Conservation (phyloP, 1,140 invertebrate species). For the Hyles vespertilio region DNA sequence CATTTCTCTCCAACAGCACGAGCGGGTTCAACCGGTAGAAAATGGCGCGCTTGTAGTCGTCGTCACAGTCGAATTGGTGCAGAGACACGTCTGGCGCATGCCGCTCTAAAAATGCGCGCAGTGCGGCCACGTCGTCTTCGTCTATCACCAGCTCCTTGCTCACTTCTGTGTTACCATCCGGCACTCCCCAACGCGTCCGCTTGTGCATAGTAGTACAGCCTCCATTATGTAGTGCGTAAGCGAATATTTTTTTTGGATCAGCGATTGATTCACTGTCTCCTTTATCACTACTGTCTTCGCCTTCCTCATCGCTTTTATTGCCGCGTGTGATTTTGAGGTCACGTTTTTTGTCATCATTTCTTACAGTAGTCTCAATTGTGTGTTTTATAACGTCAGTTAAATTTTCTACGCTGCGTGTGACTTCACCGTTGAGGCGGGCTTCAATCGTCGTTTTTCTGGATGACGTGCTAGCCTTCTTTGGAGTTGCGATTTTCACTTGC, state of each 20-base stretch:
- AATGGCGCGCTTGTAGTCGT: constrained; percentile 30
- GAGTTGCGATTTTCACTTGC: too few relatives aligned
- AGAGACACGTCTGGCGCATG: constrained; percentile 17
- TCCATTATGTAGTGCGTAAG: not conserved
- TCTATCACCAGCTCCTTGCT: constrained; percentile 34
- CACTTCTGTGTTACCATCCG: not conserved
- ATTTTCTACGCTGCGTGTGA: too few relatives aligned
- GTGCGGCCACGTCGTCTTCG: constrained; percentile 27
- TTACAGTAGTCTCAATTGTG: too few relatives aligned
- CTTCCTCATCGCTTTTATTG: too few relatives aligned
- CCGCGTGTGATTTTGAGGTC: too few relatives aligned
- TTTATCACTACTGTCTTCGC: too few relatives aligned
- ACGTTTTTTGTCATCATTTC: too few relatives aligned
- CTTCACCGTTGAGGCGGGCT: too few relatives aligned
- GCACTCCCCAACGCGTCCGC: not conserved
- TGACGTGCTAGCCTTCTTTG: too few relatives aligned
- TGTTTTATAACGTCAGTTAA: too few relatives aligned
- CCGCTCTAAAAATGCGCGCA: constrained; percentile 27
- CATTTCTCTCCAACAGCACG: constrained; percentile 26
- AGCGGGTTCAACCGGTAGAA: constrained; percentile 50
- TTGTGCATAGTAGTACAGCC: not conserved
- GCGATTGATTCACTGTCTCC: too few relatives aligned
- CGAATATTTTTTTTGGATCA: not conserved
- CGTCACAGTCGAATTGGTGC: constrained; percentile 31
- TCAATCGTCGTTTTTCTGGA: too few relatives aligned